Conservation (phyloP, 2,888 invertebrate genomes). For the Drosophila mimica region DNA sequence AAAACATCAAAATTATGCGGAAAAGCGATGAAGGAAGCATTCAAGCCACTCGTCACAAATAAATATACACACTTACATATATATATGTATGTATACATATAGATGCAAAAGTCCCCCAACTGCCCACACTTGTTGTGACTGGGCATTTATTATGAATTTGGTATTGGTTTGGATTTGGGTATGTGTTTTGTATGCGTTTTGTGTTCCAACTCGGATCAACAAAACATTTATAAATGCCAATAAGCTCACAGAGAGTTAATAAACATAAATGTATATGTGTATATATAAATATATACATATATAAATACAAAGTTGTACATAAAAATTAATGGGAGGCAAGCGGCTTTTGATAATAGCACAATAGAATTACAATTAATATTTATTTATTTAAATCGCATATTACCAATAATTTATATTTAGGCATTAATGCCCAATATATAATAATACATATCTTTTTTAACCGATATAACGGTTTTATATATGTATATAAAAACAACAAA, state of each 20-base stretch:
- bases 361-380: background rate
- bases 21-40: constrained; percentile 62
- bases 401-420: background rate
- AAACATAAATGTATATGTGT: constrained; percentile 5
- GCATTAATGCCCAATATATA: background rate
- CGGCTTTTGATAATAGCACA: background rate
- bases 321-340: background rate
- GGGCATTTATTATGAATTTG: constrained; percentile 29
- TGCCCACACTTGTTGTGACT: background rate
- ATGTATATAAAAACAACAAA: background rate
- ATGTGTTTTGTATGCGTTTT: constrained; percentile 20
- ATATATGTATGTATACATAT: too few species aligned
- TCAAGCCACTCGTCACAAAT: constrained; percentile 38
- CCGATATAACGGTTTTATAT: background rate
- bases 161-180: constrained; percentile 6
- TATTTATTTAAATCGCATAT: background rate
- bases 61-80: background rate
- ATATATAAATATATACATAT: background rate
- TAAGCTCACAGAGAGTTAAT: constrained; percentile 30
- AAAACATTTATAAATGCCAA: constrained; percentile 45
- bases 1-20: constrained; percentile 60
- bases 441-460: background rate
- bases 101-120: background rate
- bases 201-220: constrained; percentile 43
- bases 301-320: background rate